Percentiles rank a stretch among this genome's conserved stretches.
Conservation (phyloP, 2,888 invertebrate genomes). For the Pyrrhosoma nymphula region DNA sequence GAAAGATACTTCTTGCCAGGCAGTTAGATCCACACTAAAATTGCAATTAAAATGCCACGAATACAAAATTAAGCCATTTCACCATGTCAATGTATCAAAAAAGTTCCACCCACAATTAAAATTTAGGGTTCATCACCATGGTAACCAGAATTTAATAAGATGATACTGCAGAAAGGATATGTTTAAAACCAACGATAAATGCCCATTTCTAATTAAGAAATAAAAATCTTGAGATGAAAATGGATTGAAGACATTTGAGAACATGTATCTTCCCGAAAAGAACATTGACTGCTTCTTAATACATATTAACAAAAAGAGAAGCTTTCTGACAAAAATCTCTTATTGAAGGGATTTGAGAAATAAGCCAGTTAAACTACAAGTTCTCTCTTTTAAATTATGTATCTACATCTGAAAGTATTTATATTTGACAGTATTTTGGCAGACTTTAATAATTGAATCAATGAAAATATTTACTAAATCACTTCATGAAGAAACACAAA, state of each 20-base stretch:
- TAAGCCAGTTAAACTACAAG: too few relatives aligned
- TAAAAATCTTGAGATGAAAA: not conserved
- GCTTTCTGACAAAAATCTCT: not conserved
- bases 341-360: not conserved
- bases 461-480: too few relatives aligned
- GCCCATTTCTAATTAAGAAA: not conserved
- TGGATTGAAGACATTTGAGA: not conserved
- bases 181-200: not conserved
- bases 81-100: not conserved
- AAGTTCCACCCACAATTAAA: not conserved
- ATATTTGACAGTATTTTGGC: too few relatives aligned
- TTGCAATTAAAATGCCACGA: not conserved
- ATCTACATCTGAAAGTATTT: too few relatives aligned
- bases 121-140: not conserved
- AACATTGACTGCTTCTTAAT: not conserved
- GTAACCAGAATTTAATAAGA: not conserved
- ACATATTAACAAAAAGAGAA: not conserved
- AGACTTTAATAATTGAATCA: too few relatives aligned
- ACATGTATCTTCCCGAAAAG: not conserved
- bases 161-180: not conserved
- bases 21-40: not conserved
- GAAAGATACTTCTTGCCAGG: slow-evolving; percentile 27
- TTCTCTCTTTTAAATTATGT: too few relatives aligned
- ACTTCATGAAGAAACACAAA: too few relatives aligned
- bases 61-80: not conserved